Evolutionary conservation across 2,888 invertebrate species (phyloP), one percentile per base, ranked within the genome.

Genomic region (Cheilosia vulpina): DNA sequence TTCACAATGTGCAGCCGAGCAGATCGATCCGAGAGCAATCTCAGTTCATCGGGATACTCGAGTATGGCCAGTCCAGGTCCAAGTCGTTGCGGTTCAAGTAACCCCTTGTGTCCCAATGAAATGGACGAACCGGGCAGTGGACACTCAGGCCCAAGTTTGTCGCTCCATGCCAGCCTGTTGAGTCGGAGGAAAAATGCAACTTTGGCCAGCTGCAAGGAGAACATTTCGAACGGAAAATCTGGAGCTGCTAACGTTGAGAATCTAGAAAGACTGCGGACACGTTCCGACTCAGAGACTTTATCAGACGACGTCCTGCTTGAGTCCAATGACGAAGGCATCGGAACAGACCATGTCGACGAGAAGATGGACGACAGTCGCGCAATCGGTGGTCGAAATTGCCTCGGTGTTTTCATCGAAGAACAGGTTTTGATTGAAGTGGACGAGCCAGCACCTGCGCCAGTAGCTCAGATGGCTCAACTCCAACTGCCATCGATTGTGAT

Each of bases 21-120:
- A 15, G 96, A 96, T 89, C 94, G 96, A 88, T 96, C 96, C 0
- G 96, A 97, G 92, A 96, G 96, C 2, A 97, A 97, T 91, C 93
- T 97, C 50, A 96, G 96, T 87, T 96, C 96, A 9, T 96, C 96
- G 0, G 97, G 97, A 9, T 97, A 97, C 90, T 96, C 96, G 87
- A 96, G 96, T 2, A 96, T 96, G 95, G 96, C 96, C 0, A 96
- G 96, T 91, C 96, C 96, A 0, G 96, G 96, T 0, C 96, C 96
- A 4, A 96, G 96, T 0, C 93, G 96, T 83, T 96, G 96, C 90
- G 96, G 96, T 6, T 96, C 96, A 0, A 96, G 95, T 89, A 96
- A 96, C 91, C 96, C 96, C 0, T 91, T 96, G 3, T 96, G 95
- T 90, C 95, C 95, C 1, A 94, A 95, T 13, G 96, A 96, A 92